Base-by-base conservation (phyloP, 2,888 invertebrate species). In the Drosophila neonasuta region DNA sequence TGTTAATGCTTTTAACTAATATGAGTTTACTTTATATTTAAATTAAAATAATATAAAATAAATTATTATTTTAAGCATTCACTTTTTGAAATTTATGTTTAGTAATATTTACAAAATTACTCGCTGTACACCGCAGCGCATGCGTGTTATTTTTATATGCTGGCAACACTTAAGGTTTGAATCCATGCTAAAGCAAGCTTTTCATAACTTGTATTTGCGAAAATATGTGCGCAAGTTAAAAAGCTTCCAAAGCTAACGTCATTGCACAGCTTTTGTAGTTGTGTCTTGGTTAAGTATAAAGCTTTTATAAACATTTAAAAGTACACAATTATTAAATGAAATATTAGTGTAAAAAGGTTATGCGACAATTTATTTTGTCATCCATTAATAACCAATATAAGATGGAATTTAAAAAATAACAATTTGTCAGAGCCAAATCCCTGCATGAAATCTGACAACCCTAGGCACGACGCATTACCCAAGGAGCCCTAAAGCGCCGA, bases 91-190 rank as follows among this genome's bases (percentile, higher is more conserved):
- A 10, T 3, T 3, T 10, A 3, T 32, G 10, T 32, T 32, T 32
- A 32, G 32, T 32, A 9, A 32, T 32, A 1, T 32, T 10, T 4
- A 9, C 32, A 32, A 30, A 30, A 30, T 30, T 30, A 32, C 10
- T 10, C 3, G 11, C 1, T 1, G 11, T 0, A 9, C 58, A 58
- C 58, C 77, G n/a, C 6, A 34, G 63, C 80, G 80, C 71, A 77
- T 83, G 48, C 13, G 59, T 48, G 50, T 56, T 58, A 34, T 65
- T 39, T 50, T 11, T 58, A 13, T 0, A 50, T 39, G 58, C 52
- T 77, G 75, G 59, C 56, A 76, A 67, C 61, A n/a, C 3, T 0
- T 0, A 0, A 0, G 81, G 84, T 74, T 78, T 29, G 20, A 41
- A 75, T 58, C 68, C 4, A 2, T 1, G 8, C 57, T 83, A 32